These are phyloP conservation scores for Ellobius talpinus DNA, from an alignment of 2,113 vertebrate species.

Conservation along the genomic window DNA sequence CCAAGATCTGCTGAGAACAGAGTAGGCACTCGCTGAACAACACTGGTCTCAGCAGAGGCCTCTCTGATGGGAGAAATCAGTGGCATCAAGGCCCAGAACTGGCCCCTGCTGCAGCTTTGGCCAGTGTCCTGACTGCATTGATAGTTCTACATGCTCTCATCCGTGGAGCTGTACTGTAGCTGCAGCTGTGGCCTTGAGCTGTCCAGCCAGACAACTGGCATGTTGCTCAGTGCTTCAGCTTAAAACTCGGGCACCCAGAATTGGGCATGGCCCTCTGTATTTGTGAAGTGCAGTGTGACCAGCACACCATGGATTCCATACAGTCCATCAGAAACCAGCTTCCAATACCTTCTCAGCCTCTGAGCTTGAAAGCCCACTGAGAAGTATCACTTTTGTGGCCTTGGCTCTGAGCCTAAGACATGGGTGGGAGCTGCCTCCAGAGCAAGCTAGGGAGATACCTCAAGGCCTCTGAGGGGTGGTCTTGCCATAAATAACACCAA, in stretches of 20 bases:
- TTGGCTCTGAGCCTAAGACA: not conserved
- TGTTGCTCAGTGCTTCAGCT: constrained; percentile 79
- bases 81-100: not conserved
- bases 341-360: not conserved
- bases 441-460: not conserved
- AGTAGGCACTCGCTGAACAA: not conserved
- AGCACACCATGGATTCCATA: not conserved
- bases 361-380: not conserved
- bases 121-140: not conserved
- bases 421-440: not conserved
- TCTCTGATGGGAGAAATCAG: not conserved
- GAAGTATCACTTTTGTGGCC: not conserved
- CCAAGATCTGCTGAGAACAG: not conserved
- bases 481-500: not conserved
- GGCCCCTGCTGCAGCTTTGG: not conserved
- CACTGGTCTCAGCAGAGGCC: not conserved
- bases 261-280: constrained; percentile 68
- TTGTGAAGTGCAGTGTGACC: not conserved
- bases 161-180: constrained; percentile 63
- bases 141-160: no score
- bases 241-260: constrained; percentile 81
- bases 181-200: constrained; percentile 71
- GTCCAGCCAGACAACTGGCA: constrained; percentile 81
- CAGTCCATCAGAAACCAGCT: not conserved
- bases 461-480: not conserved